Evolutionary conservation across 2,888 invertebrate genomes (phyloP), one percentile per base, ranked within the genome.

Genomic region (Lochmaea crataegi): DNA sequence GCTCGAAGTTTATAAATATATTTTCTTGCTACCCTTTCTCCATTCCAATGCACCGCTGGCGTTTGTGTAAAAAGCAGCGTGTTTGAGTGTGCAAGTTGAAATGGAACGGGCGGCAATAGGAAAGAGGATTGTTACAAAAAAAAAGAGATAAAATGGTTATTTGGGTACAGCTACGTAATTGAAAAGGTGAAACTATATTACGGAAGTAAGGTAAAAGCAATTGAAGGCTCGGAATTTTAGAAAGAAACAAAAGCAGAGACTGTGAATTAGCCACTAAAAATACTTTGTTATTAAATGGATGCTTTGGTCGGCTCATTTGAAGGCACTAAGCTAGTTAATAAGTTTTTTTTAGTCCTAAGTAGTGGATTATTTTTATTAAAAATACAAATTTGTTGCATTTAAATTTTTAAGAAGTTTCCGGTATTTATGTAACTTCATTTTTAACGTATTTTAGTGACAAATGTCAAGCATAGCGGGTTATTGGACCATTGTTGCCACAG

Each of bases 101-200:
- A 60, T 38, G 60, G 60, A 32, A 38, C 32, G 32, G 60, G 11
- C 61, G 61, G 61, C 42, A 12, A 16, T 42, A 42, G 61, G 56
- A 53, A 56, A 65, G 53, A 32, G 53, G 56, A 53, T 65, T 65
- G 56, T 65, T 32, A 38, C 9, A 53, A 53, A 53, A 65, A 65
- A 65, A 65, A 14, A 48, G n/a, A 65, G 65, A 45, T 22, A 48
- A 26, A 53, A 65, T 22, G 53, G 51, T 65, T 65, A 56, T 56
- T 51, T 45, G 53, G 65, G 53, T 53, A 65, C 56, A 56, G 65
- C 53, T 16, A 65, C 26, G 53, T 65, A 65, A 65, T 65, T 65
- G 65, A 65, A 65, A 51, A 65, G 65, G 56, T 65, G 56, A 56
- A 65, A 65, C 41, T 65, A 18, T 38, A 65, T 53, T 65, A 53